phyloP scores from a whole-genome alignment of 2,113 vertebrate genomes.

The Todiramphus chloris region DNA sequence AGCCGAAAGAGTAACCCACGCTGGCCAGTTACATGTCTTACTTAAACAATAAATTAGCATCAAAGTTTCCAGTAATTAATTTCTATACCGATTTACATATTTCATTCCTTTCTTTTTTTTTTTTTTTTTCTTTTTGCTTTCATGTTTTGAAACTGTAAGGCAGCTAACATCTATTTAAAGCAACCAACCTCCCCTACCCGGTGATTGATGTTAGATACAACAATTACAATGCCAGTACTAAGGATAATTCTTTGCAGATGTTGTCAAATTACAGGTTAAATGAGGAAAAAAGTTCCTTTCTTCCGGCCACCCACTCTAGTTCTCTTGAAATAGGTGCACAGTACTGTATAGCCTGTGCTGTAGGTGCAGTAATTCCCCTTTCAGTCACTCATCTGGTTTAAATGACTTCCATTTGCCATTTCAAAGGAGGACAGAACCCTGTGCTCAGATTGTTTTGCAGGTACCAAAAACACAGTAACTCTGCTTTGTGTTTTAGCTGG shows the following conservation, averaged over 20 bases:
- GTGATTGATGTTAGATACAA: slow-evolving; percentile 92
- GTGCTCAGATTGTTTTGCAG: slow-evolving; percentile 69
- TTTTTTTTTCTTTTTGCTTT: slow-evolving; percentile 70
- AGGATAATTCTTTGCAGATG: slow-evolving; percentile 95
- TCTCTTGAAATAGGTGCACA: slow-evolving; percentile 83
- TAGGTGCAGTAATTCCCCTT: slow-evolving; percentile 78
- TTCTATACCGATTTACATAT: slow-evolving; percentile 60
- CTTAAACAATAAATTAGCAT: slow-evolving; percentile 50
- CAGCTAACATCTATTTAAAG: slow-evolving; percentile 85
- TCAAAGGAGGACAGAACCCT: slow-evolving; percentile 76
- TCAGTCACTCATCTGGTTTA: slow-evolving; percentile 79
- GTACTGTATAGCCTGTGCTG: slow-evolving; percentile 76
- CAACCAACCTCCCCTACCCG: slow-evolving; percentile 69
- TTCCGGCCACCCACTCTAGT: slow-evolving; percentile 89
- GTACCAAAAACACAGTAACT: slow-evolving; percentile 68
- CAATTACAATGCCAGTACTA: slow-evolving; percentile 84
- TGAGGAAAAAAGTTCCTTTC: slow-evolving; percentile 74
- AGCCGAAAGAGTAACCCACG: not conserved
- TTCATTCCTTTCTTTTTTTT: slow-evolving; percentile 34
- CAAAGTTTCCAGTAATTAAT: slow-evolving; percentile 66
- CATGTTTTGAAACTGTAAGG: slow-evolving; percentile 78
- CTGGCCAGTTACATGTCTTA: not conserved
- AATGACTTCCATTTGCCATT: slow-evolving; percentile 84
- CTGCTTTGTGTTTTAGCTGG: slow-evolving; percentile 78
- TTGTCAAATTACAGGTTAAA: slow-evolving; percentile 88